Evolutionary conservation across 1,140 invertebrate genomes (phyloP), one percentile per base, ranked within the genome.

Genomic region (Triops longicaudatus): DNA sequence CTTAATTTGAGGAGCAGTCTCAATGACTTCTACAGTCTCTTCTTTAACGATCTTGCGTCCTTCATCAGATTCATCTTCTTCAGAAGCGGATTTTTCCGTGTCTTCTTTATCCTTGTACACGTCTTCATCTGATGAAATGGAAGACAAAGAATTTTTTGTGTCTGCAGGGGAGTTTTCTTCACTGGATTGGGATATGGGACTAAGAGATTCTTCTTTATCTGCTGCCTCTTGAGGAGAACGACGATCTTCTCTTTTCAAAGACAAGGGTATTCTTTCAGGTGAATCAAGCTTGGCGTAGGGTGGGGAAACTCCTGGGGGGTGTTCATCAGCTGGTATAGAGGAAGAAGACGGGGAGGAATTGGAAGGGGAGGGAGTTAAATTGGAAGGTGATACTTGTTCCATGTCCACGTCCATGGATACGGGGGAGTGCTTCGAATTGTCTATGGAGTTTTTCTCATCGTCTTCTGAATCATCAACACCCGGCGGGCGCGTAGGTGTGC

Each of bases 41-140:
- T 37, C 31, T 37, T 37, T 37, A 4, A 37, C 7, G 31, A 37
- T 37, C 31, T 37, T 37, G 2, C 31, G 31, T 37, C 31, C 43
- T 14, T 0, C 37, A 9, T 28, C n/a, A 3, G 42, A 37, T 26
- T 41, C 12, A 17, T 44, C 75, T 4, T 78, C 63, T 22, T 41
- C 27, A 26, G 72, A 73, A 37, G 37, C 17, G 76, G 78, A 50
- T 72, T 73, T 63, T 50, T 76, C 43, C 3, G 28, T 6, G 22
- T 89, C 89, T 75, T 88, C 87, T 73, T 90, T 88, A 75, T 87
- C 85, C 79, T 88, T 87, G 17, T 81, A 78, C 11, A 78, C 78
- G 80, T 87, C 87, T 37, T 89, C 87, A 44, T 87, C 86, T 1
- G 85, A 85, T 75, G 87, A 87, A 1, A 83, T 80, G 10, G 83